These are phyloP conservation scores for Drosophila auraria DNA, from an alignment of 1,140 invertebrate genomes.

Conservation along the genomic window DNA sequence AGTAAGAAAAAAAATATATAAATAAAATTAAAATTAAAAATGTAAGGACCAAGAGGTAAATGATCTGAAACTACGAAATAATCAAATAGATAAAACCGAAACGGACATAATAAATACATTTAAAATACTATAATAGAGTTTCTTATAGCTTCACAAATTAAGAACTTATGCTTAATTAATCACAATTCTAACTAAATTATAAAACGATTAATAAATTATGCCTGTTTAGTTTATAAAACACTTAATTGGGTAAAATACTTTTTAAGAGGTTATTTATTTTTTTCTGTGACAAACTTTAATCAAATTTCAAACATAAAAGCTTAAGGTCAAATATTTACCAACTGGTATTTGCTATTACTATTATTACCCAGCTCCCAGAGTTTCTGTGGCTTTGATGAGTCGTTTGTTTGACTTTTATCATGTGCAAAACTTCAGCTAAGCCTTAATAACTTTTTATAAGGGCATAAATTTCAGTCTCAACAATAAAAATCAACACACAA, in stretches of 20 bases:
- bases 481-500: conserved; percentile 55
- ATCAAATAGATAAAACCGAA: neutral
- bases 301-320: neutral
- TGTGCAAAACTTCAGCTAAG: conserved; percentile 54
- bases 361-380: conserved; percentile 20
- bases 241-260: no score
- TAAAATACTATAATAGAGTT: neutral
- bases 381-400: conserved; percentile 44
- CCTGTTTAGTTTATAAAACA: no score
- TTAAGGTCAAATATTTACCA: conserved; percentile 18
- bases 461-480: conserved; percentile 59
- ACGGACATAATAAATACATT: neutral
- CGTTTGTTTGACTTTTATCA: conserved; percentile 61
- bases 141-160: neutral
- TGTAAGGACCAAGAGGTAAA: neutral
- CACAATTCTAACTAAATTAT: neutral
- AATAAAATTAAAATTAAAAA: neutral
- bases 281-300: neutral
- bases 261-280: neutral
- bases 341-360: conserved; percentile 29
- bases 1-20: neutral
- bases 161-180: neutral
- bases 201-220: no score
- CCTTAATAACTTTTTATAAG: conserved; percentile 77
- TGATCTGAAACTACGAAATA: neutral